Base-by-base conservation (phyloP, 2,888 invertebrate species). In the Arrhopalites spinosus region DNA sequence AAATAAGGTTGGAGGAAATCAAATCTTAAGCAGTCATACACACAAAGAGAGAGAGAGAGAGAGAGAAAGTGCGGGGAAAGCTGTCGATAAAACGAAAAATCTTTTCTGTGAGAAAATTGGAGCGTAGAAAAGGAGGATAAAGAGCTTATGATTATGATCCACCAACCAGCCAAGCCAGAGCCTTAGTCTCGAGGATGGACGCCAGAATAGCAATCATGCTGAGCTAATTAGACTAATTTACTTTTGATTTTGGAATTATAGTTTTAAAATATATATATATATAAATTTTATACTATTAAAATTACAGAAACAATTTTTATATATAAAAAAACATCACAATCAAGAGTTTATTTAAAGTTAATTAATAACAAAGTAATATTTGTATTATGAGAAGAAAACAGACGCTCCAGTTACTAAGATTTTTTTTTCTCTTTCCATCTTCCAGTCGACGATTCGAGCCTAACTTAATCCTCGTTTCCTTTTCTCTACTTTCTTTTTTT, bases 211-310 rank as follows among this genome's bases (percentile, higher is more conserved):
- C 47, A 69, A 69, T 69, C 69, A 50, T 69, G 50, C 53, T 53
- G 25, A 53, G 29, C 69, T 69, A 69, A 69, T 69, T 69, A 69
- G 69, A 23, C 69, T 69, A 69, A 69, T 69, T 69, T 69, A 50
- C 69, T 69, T 36, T 11, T 36, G 36, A 47, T n/a, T 47, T 45
- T n/a, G n/a, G n/a, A n/a, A n/a, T n/a, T n/a, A n/a, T n/a, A n/a
- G n/a, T n/a, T n/a, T n/a, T n/a, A n/a, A n/a, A n/a, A n/a, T n/a
- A n/a, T n/a, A n/a, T n/a, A n/a, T n/a, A n/a, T n/a, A n/a, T n/a
- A n/a, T n/a, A n/a, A n/a, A n/a, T n/a, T n/a, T n/a, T n/a, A n/a
- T n/a, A n/a, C n/a, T n/a, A n/a, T n/a, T n/a, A n/a, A n/a, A n/a
- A n/a, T n/a, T n/a, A n/a, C n/a, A n/a, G n/a, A n/a, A n/a, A n/a